Evolutionary conservation across 2,797 vertebrate genomes (phyloP).

Genomic region (Liparis tanakae): DNA sequence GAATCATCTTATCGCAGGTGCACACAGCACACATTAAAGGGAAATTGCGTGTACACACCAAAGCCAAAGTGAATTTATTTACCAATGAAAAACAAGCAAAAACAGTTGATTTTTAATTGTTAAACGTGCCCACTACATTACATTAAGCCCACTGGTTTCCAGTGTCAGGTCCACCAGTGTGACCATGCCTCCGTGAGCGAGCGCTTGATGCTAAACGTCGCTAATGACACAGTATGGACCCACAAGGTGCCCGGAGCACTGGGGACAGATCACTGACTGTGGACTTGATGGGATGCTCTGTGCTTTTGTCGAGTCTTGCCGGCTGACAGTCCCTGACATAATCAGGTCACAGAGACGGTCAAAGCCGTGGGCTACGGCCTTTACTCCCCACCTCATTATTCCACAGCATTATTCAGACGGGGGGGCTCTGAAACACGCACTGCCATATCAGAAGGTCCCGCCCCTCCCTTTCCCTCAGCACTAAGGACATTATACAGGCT

Average conservation of each 20-base stretch:
- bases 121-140: not conserved
- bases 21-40: constrained; percentile 96
- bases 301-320: constrained; percentile 90
- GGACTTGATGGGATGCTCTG: constrained; percentile 88
- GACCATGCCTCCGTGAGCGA: constrained; percentile 33
- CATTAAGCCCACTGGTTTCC: constrained; percentile 8
- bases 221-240: constrained; percentile 89
- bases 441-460: constrained; percentile 74
- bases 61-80: not conserved
- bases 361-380: constrained; percentile 88
- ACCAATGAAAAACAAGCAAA: not conserved
- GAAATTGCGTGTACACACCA: constrained; percentile 88
- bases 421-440: constrained; percentile 82
- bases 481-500: constrained; percentile 74
- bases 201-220: constrained; percentile 85
- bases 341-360: constrained; percentile 93
- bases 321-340: constrained; percentile 90
- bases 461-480: constrained; percentile 32
- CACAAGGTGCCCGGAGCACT: constrained; percentile 84
- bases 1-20: constrained; percentile 99
- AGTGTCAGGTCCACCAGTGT: constrained; percentile 40
- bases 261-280: constrained; percentile 84
- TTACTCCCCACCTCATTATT: constrained; percentile 88
- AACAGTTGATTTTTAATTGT: constrained; percentile 22
- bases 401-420: constrained; percentile 86